Base-by-base conservation (phyloP, 2,797 vertebrate species). In the Varecia variegata region DNA sequence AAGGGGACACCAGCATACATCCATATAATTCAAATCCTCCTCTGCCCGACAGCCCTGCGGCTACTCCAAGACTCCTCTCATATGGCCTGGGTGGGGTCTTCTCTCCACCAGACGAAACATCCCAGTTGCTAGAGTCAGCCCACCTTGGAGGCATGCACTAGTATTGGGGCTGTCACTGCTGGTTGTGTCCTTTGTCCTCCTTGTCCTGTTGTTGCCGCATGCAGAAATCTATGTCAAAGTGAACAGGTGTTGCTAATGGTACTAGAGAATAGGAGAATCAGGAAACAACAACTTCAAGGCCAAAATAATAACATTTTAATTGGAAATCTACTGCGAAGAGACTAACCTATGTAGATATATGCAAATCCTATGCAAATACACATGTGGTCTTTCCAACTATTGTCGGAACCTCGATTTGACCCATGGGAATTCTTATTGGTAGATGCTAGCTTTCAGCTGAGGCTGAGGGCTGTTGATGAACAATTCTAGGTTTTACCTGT, bases 321-420 rank as follows among this genome's bases (percentile, higher is more conserved):
- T 98, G 97, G 93, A 96, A 97, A 97, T 96, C 88, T 95, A 94
- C 94, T 85, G 47, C 27, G 25, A 97, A 97, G 95, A 96, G 92
- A 94, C 95, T 98, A 96, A 93, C 97, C 96, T 96, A 94, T 96
- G 96, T 95, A 97, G 96, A 97, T 98, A 62, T 97, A 98, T 98
- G 97, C 96, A 98, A 97, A 98, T 97, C 81, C 38, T 92, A 97
- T 97, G 97, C 97, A 97, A 97, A 98, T 97, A 94, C 88, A 87
- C 92, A 86, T 96, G 96, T 93, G 96, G 97, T 94, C 95, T 94
- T 87, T 94, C 92, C 84, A 81, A 86, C 96, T 93, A 94, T 97
- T 97, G 96, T 96, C 76, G 92, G 95, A 96, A 6, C 95, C 93
- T 96, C 74, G 0, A 92, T 97, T 90, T 97, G 94, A 95, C 97